Evolutionary conservation across 2,797 vertebrate genomes (phyloP).

Genomic region (Eremophila alpestris): DNA sequence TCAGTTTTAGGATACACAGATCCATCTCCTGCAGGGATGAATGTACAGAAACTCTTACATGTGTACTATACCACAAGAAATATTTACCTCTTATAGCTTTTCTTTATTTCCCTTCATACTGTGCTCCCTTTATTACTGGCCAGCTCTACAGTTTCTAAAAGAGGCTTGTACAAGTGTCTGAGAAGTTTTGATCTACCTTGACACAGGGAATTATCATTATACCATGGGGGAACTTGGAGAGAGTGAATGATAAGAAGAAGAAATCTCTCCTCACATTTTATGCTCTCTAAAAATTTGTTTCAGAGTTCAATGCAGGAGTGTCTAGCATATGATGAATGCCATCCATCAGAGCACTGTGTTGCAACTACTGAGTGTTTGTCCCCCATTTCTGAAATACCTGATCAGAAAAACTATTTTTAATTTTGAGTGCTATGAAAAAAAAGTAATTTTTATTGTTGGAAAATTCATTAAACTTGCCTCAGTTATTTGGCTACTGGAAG

Average conservation of each 20-base stretch:
- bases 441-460: neutral
- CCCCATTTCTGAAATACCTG: neutral
- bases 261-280: neutral
- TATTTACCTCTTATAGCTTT: neutral
- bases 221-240: neutral
- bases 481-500: neutral
- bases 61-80: neutral
- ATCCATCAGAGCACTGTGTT: rapidly evolving
- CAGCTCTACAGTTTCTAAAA: neutral
- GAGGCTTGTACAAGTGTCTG: neutral
- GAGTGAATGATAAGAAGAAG: neutral
- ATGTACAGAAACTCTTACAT: neutral
- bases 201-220: neutral
- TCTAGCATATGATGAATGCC: neutral
- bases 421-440: neutral
- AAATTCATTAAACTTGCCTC: neutral
- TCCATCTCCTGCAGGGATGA: neutral
- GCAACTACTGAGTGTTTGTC: neutral
- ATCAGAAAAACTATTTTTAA: neutral
- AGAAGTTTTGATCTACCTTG: neutral
- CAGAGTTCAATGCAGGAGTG: neutral
- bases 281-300: neutral
- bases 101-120: neutral
- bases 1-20: neutral
- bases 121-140: neutral